phyloP scores from a whole-genome alignment of 2,797 vertebrate genomes.

The Malacoctenus gilli region DNA sequence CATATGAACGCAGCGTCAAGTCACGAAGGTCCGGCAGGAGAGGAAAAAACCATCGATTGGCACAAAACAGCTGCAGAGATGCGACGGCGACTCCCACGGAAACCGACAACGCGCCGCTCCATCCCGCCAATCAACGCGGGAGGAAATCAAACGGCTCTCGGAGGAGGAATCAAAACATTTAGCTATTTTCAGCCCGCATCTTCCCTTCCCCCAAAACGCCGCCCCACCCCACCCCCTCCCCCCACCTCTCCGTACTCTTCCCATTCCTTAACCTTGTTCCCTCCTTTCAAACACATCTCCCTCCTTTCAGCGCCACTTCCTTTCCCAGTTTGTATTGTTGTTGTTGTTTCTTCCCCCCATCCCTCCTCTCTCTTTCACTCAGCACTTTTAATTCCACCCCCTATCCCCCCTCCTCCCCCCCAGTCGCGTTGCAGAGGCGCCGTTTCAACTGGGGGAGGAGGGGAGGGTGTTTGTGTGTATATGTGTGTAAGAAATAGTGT shows the following conservation, averaged over 20 bases:
- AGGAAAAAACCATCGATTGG: slow-evolving; percentile 2
- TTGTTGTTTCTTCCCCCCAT: slow-evolving; percentile 61
- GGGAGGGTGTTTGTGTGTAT: slow-evolving; percentile 24
- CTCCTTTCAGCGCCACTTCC: slow-evolving; percentile 73
- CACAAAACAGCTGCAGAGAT: background rate
- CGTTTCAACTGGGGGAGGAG: slow-evolving; percentile 47
- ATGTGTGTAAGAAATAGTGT: slow-evolving; percentile 6
- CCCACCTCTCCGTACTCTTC: slow-evolving; percentile 43
- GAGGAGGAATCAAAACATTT: slow-evolving; percentile 41
- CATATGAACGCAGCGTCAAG: no score
- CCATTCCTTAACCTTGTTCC: slow-evolving; percentile 66
- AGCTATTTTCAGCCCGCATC: slow-evolving; percentile 62
- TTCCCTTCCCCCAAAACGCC: no score
- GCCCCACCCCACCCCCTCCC: slow-evolving; percentile 49
- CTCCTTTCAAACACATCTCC: slow-evolving; percentile 59
- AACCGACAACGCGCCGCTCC: slow-evolving; percentile 4
- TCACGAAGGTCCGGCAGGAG: no score
- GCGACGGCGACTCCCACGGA: no score
- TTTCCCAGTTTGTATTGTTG: slow-evolving; percentile 69
- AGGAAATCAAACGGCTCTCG: slow-evolving; percentile 36
- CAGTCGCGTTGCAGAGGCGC: slow-evolving; percentile 41
- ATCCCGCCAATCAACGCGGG: slow-evolving; percentile 3
- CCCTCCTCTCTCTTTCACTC: slow-evolving; percentile 71
- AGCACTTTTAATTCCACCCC: slow-evolving; percentile 74
- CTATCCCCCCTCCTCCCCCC: slow-evolving; percentile 74